Evolutionary conservation across 2,797 vertebrate species (phyloP).

Genomic region (Lateolabrax maculatus): DNA sequence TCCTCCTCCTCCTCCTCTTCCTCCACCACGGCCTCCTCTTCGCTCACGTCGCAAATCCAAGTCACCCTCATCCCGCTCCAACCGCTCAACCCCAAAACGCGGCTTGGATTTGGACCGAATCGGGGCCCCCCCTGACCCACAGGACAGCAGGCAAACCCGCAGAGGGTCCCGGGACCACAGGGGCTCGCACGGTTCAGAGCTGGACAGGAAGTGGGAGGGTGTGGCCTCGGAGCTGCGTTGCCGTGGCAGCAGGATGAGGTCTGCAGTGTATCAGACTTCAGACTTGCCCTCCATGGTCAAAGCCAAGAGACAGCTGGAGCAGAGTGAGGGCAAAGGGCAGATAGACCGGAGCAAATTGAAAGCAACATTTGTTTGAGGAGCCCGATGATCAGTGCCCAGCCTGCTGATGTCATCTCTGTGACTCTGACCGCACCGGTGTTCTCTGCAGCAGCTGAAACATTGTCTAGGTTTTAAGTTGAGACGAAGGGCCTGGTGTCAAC

Average conservation of each 20-base stretch:
- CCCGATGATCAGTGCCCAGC: background rate
- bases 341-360: conserved; percentile 84
- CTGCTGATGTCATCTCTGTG: background rate
- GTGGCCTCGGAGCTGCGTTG: conserved; percentile 84
- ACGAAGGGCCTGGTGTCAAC: conserved; percentile 32
- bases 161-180: conserved; percentile 45
- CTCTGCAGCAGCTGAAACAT: conserved; percentile 44
- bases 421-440: background rate
- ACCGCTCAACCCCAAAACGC: conserved; percentile 75
- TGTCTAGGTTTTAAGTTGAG: conserved; percentile 15
- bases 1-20: conserved; percentile 59
- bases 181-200: conserved; percentile 70
- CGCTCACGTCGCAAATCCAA: conserved; percentile 79
- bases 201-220: conserved; percentile 85
- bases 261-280: conserved; percentile 85
- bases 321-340: conserved; percentile 67
- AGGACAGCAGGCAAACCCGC: conserved; percentile 26
- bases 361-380: conserved; percentile 93
- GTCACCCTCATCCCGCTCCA: conserved; percentile 70
- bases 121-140: conserved; percentile 21
- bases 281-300: conserved; percentile 83
- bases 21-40: conserved; percentile 64
- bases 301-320: conserved; percentile 73
- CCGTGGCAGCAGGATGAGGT: conserved; percentile 86
- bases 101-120: conserved; percentile 90